Evolutionary conservation across 1,140 invertebrate genomes (phyloP).

Genomic region (Akabosia matsudoensis): DNA sequence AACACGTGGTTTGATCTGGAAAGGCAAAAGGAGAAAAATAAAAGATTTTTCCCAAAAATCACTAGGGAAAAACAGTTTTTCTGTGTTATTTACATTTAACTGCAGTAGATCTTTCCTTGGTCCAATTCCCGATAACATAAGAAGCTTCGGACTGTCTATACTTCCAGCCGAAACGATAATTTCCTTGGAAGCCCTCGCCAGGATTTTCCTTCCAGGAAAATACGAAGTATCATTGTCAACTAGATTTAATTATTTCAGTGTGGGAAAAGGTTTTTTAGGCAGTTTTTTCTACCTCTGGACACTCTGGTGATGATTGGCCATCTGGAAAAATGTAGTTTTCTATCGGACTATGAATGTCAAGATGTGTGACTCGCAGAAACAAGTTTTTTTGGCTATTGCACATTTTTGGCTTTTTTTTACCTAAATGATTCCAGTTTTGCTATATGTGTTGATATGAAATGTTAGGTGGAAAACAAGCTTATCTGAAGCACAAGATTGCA

Average conservation of each 20-base stretch:
- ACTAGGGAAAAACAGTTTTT: neutral
- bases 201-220: neutral
- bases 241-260: constrained; percentile 9
- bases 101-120: neutral
- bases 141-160: constrained; percentile 60
- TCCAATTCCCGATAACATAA: neutral
- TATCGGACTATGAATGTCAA: too few relatives aligned
- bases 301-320: too few relatives aligned
- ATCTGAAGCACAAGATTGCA: too few relatives aligned
- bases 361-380: too few relatives aligned
- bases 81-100: neutral
- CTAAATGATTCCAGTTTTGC: too few relatives aligned
- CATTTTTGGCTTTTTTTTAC: too few relatives aligned
- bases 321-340: too few relatives aligned
- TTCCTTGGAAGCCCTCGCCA: constrained; percentile 64
- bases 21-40: neutral
- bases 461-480: too few relatives aligned
- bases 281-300: too few relatives aligned
- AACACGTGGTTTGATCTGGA: constrained; percentile 36
- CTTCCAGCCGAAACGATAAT: constrained; percentile 73
- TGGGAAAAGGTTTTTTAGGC: too few relatives aligned
- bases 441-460: too few relatives aligned
- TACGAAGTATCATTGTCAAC: neutral
- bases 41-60: neutral
- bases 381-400: too few relatives aligned